A percentile compares a stretch with the other conserved stretches of the same genome.
Evolutionary conservation across 2,113 vertebrate genomes (phyloP).

Genomic region (Chamaea fasciata): DNA sequence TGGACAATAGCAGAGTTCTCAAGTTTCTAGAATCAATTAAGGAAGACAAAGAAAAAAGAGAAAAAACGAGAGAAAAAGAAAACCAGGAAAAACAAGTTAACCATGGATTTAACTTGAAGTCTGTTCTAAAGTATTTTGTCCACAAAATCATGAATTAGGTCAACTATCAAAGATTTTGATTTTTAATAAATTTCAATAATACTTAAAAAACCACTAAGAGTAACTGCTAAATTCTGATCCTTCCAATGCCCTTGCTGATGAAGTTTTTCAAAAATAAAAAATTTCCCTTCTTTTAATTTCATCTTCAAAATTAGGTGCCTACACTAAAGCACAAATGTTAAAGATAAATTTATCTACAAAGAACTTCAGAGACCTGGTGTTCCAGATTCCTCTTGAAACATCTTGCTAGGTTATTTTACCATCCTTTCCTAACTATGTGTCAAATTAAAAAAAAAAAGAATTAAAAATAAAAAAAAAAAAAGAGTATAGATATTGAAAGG

Average conservation of each 20-base stretch:
- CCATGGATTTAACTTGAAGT: not conserved
- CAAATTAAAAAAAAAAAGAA: fast-evolving
- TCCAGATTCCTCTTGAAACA: not conserved
- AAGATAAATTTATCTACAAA: not conserved
- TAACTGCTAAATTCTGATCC: not conserved
- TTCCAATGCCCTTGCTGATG: not conserved
- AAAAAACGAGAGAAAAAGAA: not conserved
- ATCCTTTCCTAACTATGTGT: not conserved
- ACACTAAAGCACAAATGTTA: not conserved
- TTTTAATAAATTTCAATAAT: not conserved
- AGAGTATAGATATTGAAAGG: not conserved
- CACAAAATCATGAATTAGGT: not conserved
- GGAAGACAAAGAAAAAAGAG: no score
- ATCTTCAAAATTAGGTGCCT: not conserved
- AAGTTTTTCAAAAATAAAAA: not conserved
- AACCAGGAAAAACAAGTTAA: not conserved
- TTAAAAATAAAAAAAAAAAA: fast-evolving
- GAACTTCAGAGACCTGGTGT: not conserved
- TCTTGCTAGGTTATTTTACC: not conserved
- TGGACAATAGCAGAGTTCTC: not conserved
- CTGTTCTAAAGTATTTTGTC: not conserved
- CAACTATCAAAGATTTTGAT: not conserved
- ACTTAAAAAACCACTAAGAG: fast-evolving
- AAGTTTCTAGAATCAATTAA: not conserved
- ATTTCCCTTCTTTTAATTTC: not conserved